phyloP scores from a whole-genome alignment of 2,797 vertebrate genomes.

The Halcyon leucocephala region DNA sequence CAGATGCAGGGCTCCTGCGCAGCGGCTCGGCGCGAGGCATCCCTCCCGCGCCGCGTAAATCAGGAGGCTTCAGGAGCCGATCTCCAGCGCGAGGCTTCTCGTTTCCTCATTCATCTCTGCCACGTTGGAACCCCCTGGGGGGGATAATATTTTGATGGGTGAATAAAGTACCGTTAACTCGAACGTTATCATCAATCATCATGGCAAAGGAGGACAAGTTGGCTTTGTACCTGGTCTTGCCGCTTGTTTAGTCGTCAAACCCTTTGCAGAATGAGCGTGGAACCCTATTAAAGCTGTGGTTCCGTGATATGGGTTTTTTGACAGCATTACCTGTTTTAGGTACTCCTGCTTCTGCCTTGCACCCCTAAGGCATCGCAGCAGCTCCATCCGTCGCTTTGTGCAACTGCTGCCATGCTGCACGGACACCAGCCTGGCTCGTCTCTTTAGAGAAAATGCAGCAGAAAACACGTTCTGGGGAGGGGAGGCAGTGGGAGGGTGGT shows the following conservation, averaged over 20 bases:
- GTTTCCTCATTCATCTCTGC: conserved; percentile 46
- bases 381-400: not conserved
- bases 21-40: not conserved
- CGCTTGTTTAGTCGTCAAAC: conserved; percentile 34
- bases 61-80: not conserved
- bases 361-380: not conserved
- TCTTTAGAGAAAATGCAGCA: not conserved
- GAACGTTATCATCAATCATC: conserved; percentile 12
- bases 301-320: not conserved
- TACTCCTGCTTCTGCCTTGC: not conserved
- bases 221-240: conserved; percentile 29
- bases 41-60: conserved; percentile 32
- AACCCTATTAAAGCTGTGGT: not conserved
- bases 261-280: not conserved
- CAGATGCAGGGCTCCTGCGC: conserved; percentile 5
- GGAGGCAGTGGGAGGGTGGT: not conserved
- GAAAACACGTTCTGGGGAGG: not conserved
- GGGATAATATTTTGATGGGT: conserved; percentile 58
- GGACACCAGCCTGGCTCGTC: not conserved
- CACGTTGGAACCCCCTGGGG: not conserved
- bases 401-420: not conserved
- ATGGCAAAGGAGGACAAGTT: conserved; percentile 47
- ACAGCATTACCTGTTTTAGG: not conserved
- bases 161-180: conserved; percentile 45
- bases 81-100: not conserved